A percentile compares a stretch with the other conserved stretches of the same genome.
Evolutionary conservation across 1,140 invertebrate genomes (phyloP).

Genomic region (Holotrichia oblita): DNA sequence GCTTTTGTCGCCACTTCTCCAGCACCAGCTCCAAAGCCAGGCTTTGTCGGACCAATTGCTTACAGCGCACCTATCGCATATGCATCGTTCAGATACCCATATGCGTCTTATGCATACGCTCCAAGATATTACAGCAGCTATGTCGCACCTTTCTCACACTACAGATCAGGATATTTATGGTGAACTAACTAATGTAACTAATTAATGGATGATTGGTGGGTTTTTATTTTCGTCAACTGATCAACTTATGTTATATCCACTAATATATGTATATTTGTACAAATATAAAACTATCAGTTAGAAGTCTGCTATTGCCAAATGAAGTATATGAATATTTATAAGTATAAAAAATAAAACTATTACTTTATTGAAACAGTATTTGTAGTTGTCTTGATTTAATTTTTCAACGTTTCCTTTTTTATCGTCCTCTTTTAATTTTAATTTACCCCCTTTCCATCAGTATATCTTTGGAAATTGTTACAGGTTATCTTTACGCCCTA

Average conservation of each 20-base stretch:
- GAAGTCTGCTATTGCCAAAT: neutral
- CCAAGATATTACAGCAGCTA: slow-evolving; percentile 36
- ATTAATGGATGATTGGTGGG: neutral
- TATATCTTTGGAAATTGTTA: no score
- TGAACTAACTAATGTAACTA: neutral
- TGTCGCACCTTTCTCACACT: neutral
- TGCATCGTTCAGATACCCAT: slow-evolving; percentile 17
- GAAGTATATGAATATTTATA: no score
- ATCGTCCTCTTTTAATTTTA: no score
- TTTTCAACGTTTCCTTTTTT: no score
- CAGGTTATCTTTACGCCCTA: no score
- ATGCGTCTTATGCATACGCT: slow-evolving; percentile 24
- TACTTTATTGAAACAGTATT: no score
- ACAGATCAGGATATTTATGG: slow-evolving; percentile 22
- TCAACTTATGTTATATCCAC: neutral
- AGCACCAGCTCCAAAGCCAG: slow-evolving; percentile 25
- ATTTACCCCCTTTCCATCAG: no score
- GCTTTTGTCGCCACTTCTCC: slow-evolving; percentile 34
- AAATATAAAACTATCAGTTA: neutral
- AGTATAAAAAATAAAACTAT: no score
- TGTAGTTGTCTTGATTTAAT: no score
- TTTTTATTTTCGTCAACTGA: neutral
- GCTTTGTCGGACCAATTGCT: slow-evolving; percentile 7
- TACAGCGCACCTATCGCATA: slow-evolving; percentile 39
- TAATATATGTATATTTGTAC: neutral